phyloP scores from a whole-genome alignment of 2,888 invertebrate genomes.

The Noctua comes region DNA sequence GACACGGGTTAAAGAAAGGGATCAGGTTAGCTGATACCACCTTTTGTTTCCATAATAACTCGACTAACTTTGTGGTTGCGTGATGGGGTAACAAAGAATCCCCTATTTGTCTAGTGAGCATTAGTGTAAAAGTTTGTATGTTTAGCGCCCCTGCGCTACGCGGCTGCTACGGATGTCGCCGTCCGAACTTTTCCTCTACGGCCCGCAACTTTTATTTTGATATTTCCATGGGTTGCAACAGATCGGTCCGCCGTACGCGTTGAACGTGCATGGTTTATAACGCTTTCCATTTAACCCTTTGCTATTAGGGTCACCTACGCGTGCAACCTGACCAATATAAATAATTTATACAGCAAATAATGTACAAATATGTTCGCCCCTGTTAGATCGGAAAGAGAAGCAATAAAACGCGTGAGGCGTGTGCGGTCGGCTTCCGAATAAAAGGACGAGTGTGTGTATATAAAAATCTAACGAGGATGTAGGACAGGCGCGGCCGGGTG shows the following conservation, averaged over 20 bases:
- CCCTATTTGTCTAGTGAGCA: constrained; percentile 75
- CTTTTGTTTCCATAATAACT: constrained; percentile 70
- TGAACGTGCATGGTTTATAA: constrained; percentile 35
- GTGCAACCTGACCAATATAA: constrained; percentile 59
- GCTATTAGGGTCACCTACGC: constrained; percentile 41
- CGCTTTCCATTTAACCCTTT: constrained; percentile 43
- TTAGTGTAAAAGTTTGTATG: constrained; percentile 69
- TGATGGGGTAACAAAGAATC: constrained; percentile 76
- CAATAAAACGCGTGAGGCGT: constrained; percentile 82
- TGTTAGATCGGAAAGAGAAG: constrained; percentile 78
- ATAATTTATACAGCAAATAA: constrained; percentile 71
- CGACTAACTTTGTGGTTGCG: constrained; percentile 74
- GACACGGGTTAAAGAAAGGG: constrained; percentile 64
- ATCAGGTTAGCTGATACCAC: constrained; percentile 62
- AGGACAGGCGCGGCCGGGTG: constrained; percentile 73
- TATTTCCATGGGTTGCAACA: constrained; percentile 64
- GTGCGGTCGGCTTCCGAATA: constrained; percentile 81
- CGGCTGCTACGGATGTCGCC: constrained; percentile 73
- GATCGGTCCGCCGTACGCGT: constrained; percentile 21
- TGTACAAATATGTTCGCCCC: constrained; percentile 70
- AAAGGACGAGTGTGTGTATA: constrained; percentile 78
- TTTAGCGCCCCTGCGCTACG: constrained; percentile 61
- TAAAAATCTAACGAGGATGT: constrained; percentile 83
- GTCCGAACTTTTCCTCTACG: constrained; percentile 64
- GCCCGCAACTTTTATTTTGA: constrained; percentile 67